Conservation (phyloP, 2,113 vertebrate genomes). For the Proterorhinus semilunaris region DNA sequence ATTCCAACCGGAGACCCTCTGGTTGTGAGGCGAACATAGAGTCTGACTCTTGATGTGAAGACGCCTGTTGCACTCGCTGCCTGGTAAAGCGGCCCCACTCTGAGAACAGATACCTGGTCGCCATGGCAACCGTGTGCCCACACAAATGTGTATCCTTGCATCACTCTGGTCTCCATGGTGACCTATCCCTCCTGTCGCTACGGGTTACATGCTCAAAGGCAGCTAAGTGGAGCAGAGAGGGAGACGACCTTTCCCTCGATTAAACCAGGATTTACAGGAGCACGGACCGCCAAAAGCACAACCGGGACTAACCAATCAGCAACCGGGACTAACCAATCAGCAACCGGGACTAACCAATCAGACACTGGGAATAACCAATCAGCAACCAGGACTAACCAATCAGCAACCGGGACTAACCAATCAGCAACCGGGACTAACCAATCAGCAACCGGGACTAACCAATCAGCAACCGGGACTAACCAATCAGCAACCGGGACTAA, state of each 20-base stretch:
- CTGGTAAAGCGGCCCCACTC: background rate
- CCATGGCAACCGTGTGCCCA: conserved; percentile 46
- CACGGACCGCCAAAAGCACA: background rate
- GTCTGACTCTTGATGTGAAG: background rate
- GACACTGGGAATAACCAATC: too few relatives aligned
- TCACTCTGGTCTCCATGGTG: conserved; percentile 31
- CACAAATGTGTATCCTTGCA: conserved; percentile 44
- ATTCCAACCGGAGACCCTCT: background rate
- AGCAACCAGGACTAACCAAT: too few relatives aligned
- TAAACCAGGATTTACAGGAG: background rate
- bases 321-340: too few relatives aligned
- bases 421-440: too few relatives aligned
- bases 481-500: too few relatives aligned
- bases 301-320: background rate
- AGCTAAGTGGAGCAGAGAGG: conserved; percentile 20
- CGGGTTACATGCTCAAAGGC: conserved; percentile 40
- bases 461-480: too few relatives aligned
- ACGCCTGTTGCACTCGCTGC: background rate
- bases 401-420: too few relatives aligned
- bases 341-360: too few relatives aligned
- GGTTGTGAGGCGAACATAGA: too few relatives aligned
- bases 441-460: too few relatives aligned
- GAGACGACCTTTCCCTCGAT: conserved; percentile 10
- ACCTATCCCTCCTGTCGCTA: conserved; percentile 18
- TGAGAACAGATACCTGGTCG: conserved; percentile 48